Evolutionary conservation across 2,113 vertebrate species (phyloP).

Genomic region (Ceyx margarethae): DNA sequence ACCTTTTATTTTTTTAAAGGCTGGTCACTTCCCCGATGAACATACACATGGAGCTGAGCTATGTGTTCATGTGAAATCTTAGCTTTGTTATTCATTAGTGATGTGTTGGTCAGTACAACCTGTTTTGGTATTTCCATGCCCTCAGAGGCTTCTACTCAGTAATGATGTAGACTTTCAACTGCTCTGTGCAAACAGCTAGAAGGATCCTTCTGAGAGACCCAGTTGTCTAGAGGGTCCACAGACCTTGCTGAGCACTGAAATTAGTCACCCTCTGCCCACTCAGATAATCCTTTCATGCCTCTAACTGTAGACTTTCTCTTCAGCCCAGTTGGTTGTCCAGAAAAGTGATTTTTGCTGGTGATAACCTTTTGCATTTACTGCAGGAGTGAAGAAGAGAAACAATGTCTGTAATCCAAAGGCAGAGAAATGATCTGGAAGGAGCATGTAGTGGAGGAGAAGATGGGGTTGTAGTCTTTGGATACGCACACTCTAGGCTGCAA

Average conservation of each 20-base stretch:
- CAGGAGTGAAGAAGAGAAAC: neutral
- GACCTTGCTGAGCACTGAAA: fast-evolving
- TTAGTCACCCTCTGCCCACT: fast-evolving
- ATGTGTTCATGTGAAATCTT: neutral
- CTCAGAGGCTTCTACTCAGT: neutral
- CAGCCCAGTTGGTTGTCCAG: neutral
- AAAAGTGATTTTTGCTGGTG: neutral
- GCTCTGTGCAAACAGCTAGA: neutral
- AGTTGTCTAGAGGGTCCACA: neutral
- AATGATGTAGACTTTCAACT: neutral
- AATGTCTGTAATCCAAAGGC: neutral
- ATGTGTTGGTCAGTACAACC: neutral
- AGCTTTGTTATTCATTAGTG: neutral
- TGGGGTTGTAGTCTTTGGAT: neutral
- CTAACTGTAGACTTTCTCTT: neutral
- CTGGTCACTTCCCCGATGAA: neutral
- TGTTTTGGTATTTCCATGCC: neutral
- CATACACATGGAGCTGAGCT: neutral
- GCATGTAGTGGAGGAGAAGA: neutral
- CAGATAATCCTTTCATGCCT: neutral
- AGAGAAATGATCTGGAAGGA: neutral
- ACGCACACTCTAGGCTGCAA: fast-evolving
- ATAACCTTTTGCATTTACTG: neutral
- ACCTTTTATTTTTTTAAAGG: neutral
- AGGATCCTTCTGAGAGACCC: neutral